Base-by-base conservation (phyloP, 2,888 invertebrate species). In the Phanerotoma sp. region DNA sequence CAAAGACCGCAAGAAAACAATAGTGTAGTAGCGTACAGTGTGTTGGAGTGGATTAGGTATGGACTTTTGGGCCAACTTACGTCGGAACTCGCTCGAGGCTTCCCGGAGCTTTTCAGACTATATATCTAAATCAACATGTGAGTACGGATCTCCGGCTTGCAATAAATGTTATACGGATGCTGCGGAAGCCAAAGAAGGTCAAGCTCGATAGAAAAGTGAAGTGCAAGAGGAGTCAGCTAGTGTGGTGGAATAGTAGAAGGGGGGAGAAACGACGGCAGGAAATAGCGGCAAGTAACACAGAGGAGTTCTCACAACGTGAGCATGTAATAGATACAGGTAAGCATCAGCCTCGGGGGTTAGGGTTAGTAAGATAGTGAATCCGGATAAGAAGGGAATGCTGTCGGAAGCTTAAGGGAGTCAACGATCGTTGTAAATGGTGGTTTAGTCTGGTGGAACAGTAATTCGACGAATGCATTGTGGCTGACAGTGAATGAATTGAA, bases 91-190 rank as follows among this genome's bases (percentile, higher is more conserved):
- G 28, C 18, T 48, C 48, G 16, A 4, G 18, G 32, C 38, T 28
- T 28, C 5, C 9, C 4, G 22, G 6, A 13, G 18, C 6, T 10
- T 48, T 38, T 25, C n/a, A n/a, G n/a, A 15, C 28, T 5, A 2
- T 35, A 13, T 38, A 38, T 16, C 28, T 38, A 28, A 48, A 48
- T 48, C 38, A 48, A 38, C 25, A 48, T 13, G 38, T 38, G 30
- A 25, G 22, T 16, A 28, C 18, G 15, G 28, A 48, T 38, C 28
- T 38, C 48, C 38, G 20, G 25, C 47, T 11, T 48, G 37, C 16
- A 28, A 47, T 20, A 13, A 47, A 47, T 47, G 25, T 47, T 37
- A 47, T 25, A 47, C 25, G 47, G 16, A 47, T 47, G 47, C 16
- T 22, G 35, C 1, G 5, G 9, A 25, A 18, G n/a, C 20, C 20